Evolutionary conservation across 1,140 invertebrate species (phyloP), one percentile per base, ranked within the genome.

Genomic region (Diabrotica undecimpunctata): DNA sequence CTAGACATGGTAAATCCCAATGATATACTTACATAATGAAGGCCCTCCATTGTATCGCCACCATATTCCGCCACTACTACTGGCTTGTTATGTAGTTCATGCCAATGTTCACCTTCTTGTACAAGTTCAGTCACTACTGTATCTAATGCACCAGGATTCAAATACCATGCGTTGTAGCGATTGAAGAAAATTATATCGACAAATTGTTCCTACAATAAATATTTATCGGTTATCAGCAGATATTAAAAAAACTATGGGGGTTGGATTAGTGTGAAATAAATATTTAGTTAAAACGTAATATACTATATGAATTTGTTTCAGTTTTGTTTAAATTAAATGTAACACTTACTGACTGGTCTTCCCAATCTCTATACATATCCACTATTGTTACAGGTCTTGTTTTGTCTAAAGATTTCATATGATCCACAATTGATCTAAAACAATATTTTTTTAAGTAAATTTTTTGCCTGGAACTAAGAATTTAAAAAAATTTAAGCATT

Each of bases 31-130:
- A 77, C 75, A 36, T 72, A 79, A 79, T 96, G 94, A 65, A 96
- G 79, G n/a, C 96, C 96, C 51, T 90, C 81, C 68, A 97, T 82
- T 4, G 95, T 94, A 74, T 97, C 96, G 4, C 94, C 94, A 10
- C 96, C 96, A 79, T 97, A 98, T 78, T 98, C 96, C 0, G 91
- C 88, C 81, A 98, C 90, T 61, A 98, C 86, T 37, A 98, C 85
- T 0, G 96, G 95, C 75, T 96, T 97, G 64, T 91, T 87, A 76
- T 91, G 88, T 67, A 87, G 89, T 10, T 84, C 81, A 74, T 90
- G 82, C 93, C 94, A 98, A 5, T 83, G 80, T 12, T 80, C 80
- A 14, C 94, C 87, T 78, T 96, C 92, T 35, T 84, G 81, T 25
- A 87, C 78, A 0, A 97, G 85, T 65, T 88, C 84, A 5, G 78